These are phyloP conservation scores for Rhizomys pruinosus DNA, from an alignment of 2,113 vertebrate species.

Conservation along the genomic window DNA sequence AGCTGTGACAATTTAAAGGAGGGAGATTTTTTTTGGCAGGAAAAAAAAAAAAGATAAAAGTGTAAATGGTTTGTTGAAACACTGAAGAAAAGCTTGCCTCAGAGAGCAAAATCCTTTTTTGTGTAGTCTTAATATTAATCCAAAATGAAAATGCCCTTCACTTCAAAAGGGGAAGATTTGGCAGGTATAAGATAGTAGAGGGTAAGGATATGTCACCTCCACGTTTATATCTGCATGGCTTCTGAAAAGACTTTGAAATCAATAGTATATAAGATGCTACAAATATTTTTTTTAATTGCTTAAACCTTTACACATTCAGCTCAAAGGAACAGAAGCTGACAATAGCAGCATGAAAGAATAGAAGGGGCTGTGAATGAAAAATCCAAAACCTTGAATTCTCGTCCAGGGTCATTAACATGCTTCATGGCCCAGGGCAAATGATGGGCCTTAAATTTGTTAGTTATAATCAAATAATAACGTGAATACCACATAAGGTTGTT, in stretches of 20 bases:
- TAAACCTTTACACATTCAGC: conserved; percentile 22
- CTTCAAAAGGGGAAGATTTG: conserved; percentile 71
- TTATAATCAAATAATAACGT: background rate
- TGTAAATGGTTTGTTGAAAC: conserved; percentile 85
- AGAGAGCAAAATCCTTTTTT: conserved; percentile 78
- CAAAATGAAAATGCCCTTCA: conserved; percentile 76
- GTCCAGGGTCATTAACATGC: background rate
- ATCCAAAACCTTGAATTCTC: background rate
- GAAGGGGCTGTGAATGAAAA: background rate
- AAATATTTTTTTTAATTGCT: conserved; percentile 58
- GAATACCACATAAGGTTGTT: background rate
- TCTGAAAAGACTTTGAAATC: conserved; percentile 58
- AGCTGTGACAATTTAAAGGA: conserved; percentile 87
- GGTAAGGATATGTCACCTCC: background rate
- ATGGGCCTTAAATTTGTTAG: background rate
- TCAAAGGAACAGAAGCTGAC: background rate
- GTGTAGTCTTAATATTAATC: conserved; percentile 80
- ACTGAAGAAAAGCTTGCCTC: conserved; percentile 78
- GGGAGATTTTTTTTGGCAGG: conserved; percentile 71
- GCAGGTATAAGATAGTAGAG: conserved; percentile 57
- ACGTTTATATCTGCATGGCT: background rate
- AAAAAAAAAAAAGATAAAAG: conserved; percentile 82
- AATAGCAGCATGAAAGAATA: background rate
- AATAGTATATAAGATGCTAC: conserved; percentile 43
- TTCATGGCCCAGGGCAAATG: background rate